Evolutionary conservation across 2,888 invertebrate genomes (phyloP).

Genomic region (Yponomeuta plumbellus): DNA sequence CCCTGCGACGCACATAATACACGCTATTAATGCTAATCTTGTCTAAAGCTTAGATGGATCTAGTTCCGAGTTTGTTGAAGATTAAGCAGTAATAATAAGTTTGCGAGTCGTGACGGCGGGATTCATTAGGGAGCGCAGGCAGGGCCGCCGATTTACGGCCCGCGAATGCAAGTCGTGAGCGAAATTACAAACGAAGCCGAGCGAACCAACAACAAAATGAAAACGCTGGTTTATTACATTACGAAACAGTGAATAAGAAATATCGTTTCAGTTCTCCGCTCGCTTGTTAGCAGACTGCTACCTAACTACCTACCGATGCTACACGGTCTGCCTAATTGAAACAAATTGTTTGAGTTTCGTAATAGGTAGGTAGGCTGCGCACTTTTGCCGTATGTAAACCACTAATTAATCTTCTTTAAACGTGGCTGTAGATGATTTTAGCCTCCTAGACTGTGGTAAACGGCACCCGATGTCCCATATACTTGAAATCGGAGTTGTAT

Average conservation of each 20-base stretch:
- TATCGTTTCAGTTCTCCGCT: conserved; percentile 16
- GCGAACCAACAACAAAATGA: conserved; percentile 31
- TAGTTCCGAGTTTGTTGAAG: conserved; percentile 11
- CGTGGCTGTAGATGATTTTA: conserved; percentile 18
- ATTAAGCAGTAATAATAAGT: conserved; percentile 29
- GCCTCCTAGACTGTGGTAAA: background rate
- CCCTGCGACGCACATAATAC: conserved; percentile 32
- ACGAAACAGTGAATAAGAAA: conserved; percentile 40
- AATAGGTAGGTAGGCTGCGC: conserved; percentile 6
- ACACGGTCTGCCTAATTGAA: conserved; percentile 20
- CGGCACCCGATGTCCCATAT: conserved; percentile 38
- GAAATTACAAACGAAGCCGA: conserved; percentile 52
- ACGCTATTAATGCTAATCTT: conserved; percentile 1
- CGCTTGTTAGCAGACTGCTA: conserved; percentile 11
- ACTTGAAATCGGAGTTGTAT: conserved; percentile 31
- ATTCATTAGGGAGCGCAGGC: conserved; percentile 54
- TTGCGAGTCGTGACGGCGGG: conserved; percentile 48
- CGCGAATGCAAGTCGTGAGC: conserved; percentile 47
- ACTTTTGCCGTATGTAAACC: conserved; percentile 13
- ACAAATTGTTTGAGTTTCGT: conserved; percentile 18
- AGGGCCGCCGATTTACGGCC: conserved; percentile 45
- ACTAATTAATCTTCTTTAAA: conserved; percentile 20
- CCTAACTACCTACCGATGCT: conserved; percentile 11
- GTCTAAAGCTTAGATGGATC: background rate
- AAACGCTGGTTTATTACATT: conserved; percentile 47